Base-by-base conservation (phyloP, 1,140 invertebrate species). In the Panulirus ornatus region DNA sequence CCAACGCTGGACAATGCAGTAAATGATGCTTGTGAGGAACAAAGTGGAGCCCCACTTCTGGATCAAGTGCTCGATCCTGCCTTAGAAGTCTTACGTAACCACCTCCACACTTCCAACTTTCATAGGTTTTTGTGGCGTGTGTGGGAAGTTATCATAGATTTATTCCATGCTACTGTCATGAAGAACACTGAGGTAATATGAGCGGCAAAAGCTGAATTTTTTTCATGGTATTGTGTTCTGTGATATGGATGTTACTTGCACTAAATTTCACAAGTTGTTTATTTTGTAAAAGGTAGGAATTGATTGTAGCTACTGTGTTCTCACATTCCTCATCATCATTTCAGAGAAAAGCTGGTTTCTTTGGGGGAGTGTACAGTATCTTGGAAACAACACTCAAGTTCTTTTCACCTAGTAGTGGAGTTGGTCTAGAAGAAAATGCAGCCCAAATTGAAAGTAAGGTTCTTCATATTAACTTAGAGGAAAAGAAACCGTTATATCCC, bases 301-400 rank as follows among this genome's bases (percentile, higher is more conserved):
- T 11, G 44, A 47, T 27, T 16, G 19, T 27, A 19, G n/a, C n/a
- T n/a, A n/a, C n/a, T n/a, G n/a, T n/a, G n/a, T n/a, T n/a, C n/a
- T n/a, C n/a, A n/a, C n/a, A n/a, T n/a, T n/a, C n/a, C n/a, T n/a
- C n/a, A n/a, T n/a, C n/a, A n/a, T 6, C 30, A 5, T 63, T 63
- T 27, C 86, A 92, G 91, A 82, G 85, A 42, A 91, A 76, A 58
- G 84, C 90, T 2, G 58, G 51, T 42, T 91, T 83, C 76, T 91
- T 91, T 66, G 79, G 79, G 22, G 90, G 90, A 19, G 90, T 91
- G 16, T 47, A 83, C 44, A 81, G 70, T 34, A 86, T 91, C n/a
- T 36, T 91, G 22, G 54, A 91, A 22, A 66, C 44, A 1, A 87
- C 84, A 9, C 58, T 86, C 19, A 91, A 44, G 5, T 91, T 91